These are phyloP conservation scores for Drosophila flavopinicola DNA, from an alignment of 2,888 invertebrate species.

Conservation along the genomic window DNA sequence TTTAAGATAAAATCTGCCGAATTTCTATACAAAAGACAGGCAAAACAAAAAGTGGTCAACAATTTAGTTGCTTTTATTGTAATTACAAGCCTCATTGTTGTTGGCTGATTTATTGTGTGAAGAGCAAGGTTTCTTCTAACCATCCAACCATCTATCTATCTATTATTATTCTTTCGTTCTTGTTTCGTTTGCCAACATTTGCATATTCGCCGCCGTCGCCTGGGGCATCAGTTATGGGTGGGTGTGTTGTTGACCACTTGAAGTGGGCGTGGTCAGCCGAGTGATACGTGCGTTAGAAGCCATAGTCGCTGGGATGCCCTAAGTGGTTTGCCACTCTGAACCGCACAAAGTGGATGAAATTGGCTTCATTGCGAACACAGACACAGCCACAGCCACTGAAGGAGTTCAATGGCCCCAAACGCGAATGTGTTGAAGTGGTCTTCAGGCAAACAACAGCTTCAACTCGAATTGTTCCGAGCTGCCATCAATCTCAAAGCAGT, in stretches of 20 bases:
- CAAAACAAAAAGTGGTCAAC: conserved; percentile 50
- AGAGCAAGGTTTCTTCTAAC: conserved; percentile 37
- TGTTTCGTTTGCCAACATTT: conserved; percentile 27
- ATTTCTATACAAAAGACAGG: conserved; percentile 36
- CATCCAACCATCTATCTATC: neutral
- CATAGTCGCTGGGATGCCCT: conserved; percentile 26
- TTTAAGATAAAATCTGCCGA: conserved; percentile 50
- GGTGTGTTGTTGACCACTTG: conserved; percentile 55
- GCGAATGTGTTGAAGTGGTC: conserved; percentile 35
- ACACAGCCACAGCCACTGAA: conserved; percentile 6
- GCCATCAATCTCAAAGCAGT: conserved; percentile 33
- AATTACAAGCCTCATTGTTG: conserved; percentile 37
- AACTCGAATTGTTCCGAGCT: too few relatives aligned
- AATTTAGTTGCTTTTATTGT: conserved; percentile 35
- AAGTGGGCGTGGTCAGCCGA: conserved; percentile 35
- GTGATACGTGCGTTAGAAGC: conserved; percentile 33
- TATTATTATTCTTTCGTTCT: conserved; percentile 32
- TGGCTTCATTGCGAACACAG: conserved; percentile 35
- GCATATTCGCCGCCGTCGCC: conserved; percentile 30
- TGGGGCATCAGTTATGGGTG: conserved; percentile 21
- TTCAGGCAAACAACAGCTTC: conserved; percentile 43
- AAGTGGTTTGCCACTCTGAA: conserved; percentile 42
- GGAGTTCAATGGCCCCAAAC: conserved; percentile 44
- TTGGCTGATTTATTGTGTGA: conserved; percentile 69
- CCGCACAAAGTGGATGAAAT: conserved; percentile 36